Base-by-base conservation (phyloP, 2,113 vertebrate species). In the Isurus oxyrinchus region DNA sequence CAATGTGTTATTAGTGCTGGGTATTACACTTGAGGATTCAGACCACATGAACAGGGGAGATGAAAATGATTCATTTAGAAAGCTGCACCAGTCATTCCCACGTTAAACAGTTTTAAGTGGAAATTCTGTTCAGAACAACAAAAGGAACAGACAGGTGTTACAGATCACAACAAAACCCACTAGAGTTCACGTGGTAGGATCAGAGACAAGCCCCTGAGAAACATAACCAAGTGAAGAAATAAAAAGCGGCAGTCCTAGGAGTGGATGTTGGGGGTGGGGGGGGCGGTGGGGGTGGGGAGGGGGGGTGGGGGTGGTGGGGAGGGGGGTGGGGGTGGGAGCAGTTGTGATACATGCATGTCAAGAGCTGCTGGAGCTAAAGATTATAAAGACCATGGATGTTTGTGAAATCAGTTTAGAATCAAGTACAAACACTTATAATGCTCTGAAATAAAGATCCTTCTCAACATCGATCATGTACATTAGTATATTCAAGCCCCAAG, bases 131-230 rank as follows among this genome's bases (percentile, higher is more conserved):
- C 59, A 94, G 31, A 90, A 40, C n/a, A 91, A 31, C 57, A n/a
- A 91, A 91, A n/a, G 5, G 27, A 91, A 16, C 59, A 63, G 59
- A 21, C 90, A 94, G 61, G 66, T 94, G 5, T 61, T 40, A 63
- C 25, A n/a, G 19, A 94, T 94, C 59, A 94, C n/a, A 61, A 61
- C 61, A 94, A 84, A 63, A 94, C 66, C 90, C 90, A 94, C 57
- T 49, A 6, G 14, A n/a, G 59, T 6, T 63, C 59, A 94, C n/a
- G 59, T 94, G n/a, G n/a, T 7, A 40, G 35, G n/a, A 40, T 63
- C 59, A 63, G 31, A 61, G 11, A 19, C 23, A 90, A 90, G 53
- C 25, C 19, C 53, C 57, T 61, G 14, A 35, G 5, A 66, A 94
- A 94, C 5, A 40, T 40, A 94, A 21, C 13, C 21, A 23, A 91